phyloP scores from a whole-genome alignment of 2,888 invertebrate genomes.

The Theodoxus fluviatilis region DNA sequence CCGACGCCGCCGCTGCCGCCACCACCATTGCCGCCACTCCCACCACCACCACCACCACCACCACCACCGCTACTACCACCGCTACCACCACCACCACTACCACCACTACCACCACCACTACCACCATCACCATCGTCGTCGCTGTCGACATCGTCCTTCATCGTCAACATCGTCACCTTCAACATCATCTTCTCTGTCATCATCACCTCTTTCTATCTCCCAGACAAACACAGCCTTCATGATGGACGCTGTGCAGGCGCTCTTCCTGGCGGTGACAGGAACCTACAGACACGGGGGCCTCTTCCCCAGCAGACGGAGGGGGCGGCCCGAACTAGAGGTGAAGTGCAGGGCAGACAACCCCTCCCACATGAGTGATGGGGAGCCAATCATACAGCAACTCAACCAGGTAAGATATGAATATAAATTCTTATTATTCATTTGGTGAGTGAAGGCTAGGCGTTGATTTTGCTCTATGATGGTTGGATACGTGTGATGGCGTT shows the following conservation, averaged over 20 bases:
- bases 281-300: conserved; percentile 22
- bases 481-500: too few species aligned
- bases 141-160: neutral
- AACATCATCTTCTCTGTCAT: too few species aligned
- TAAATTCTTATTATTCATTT: too few species aligned
- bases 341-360: conserved; percentile 27
- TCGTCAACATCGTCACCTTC: neutral
- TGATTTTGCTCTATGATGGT: too few species aligned
- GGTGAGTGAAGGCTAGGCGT: too few species aligned
- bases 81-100: neutral
- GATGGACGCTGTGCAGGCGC: conserved; percentile 33
- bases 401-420: conserved; percentile 30
- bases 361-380: conserved; percentile 22
- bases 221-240: conserved; percentile 36
- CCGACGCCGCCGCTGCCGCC: neutral
- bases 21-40: neutral
- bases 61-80: neutral
- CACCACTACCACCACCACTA: neutral
- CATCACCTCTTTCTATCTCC: neutral
- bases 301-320: neutral
- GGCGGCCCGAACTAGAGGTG: neutral
- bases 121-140: neutral
- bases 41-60: neutral
- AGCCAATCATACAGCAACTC: conserved; percentile 26
- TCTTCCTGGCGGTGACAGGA: conserved; percentile 29